phyloP scores from a whole-genome alignment of 2,113 vertebrate species.

The Phyllopteryx taeniolatus region DNA sequence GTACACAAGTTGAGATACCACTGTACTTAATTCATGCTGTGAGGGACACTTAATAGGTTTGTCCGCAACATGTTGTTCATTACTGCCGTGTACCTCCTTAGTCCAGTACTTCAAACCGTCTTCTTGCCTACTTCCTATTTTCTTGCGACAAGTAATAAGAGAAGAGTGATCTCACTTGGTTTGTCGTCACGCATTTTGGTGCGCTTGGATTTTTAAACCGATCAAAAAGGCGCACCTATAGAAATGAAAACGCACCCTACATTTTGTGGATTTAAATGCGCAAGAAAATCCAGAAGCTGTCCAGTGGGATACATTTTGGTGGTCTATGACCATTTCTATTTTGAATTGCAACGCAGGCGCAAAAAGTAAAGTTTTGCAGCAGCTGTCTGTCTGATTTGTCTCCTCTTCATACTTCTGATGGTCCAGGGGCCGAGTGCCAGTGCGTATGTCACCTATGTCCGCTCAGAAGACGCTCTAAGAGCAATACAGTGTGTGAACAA shows the following conservation, averaged over 20 bases:
- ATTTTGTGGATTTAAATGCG: too few relatives aligned
- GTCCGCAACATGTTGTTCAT: too few relatives aligned
- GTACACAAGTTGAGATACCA: too few relatives aligned
- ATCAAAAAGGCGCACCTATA: neutral
- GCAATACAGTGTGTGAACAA: constrained; percentile 99
- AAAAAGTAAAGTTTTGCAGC: neutral
- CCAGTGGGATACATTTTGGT: neutral
- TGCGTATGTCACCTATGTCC: constrained; percentile 97
- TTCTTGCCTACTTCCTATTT: too few relatives aligned
- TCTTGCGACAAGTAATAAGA: too few relatives aligned
- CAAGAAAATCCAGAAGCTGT: neutral
- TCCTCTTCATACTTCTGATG: constrained; percentile 18
- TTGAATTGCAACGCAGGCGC: neutral
- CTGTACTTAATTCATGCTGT: too few relatives aligned
- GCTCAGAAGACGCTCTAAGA: constrained; percentile 97
- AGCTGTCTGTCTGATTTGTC: constrained; percentile 19
- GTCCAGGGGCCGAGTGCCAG: constrained; percentile 95
- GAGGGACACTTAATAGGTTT: too few relatives aligned
- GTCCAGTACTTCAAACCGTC: too few relatives aligned
- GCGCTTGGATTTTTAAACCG: neutral
- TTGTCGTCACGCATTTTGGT: neutral
- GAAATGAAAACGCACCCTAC: neutral
- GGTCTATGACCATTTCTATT: neutral
- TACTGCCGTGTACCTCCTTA: too few relatives aligned
- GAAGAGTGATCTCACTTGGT: neutral